phyloP scores from a whole-genome alignment of 2,888 invertebrate genomes.

The Zygogramma bicolorata region DNA sequence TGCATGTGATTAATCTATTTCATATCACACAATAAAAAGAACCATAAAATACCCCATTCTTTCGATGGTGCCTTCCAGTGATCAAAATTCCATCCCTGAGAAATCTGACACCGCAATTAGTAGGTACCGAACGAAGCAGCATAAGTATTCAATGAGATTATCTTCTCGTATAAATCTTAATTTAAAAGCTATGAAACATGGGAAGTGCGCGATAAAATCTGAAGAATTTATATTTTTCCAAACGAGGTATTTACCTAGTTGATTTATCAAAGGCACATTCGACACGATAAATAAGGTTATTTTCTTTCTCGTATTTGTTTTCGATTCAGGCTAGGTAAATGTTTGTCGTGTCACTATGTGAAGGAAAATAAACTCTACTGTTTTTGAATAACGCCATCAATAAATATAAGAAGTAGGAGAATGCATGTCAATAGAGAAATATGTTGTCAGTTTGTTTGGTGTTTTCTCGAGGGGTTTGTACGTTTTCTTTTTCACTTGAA shows the following conservation, averaged over 20 bases:
- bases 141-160: conserved; percentile 3
- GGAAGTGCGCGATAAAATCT: conserved; percentile 21
- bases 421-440: conserved; percentile 1
- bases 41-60: background rate
- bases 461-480: background rate
- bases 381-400: conserved; percentile 16
- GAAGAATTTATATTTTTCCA: conserved; percentile 14
- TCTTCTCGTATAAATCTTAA: conserved; percentile 16
- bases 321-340: conserved; percentile 23
- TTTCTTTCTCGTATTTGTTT: conserved; percentile 13
- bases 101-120: conserved; percentile 9
- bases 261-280: conserved; percentile 16
- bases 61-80: background rate
- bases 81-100: background rate
- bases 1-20: background rate
- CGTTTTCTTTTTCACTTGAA: background rate
- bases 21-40: background rate
- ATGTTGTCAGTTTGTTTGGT: background rate
- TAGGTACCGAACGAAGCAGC: background rate
- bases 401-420: background rate
- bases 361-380: conserved; percentile 11
- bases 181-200: conserved; percentile 21
- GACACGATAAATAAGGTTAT: conserved; percentile 19
- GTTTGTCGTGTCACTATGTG: conserved; percentile 13
- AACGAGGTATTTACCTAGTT: conserved; percentile 19